Conservation (phyloP, 2,888 invertebrate species). For the Cataglyphis albicans region DNA sequence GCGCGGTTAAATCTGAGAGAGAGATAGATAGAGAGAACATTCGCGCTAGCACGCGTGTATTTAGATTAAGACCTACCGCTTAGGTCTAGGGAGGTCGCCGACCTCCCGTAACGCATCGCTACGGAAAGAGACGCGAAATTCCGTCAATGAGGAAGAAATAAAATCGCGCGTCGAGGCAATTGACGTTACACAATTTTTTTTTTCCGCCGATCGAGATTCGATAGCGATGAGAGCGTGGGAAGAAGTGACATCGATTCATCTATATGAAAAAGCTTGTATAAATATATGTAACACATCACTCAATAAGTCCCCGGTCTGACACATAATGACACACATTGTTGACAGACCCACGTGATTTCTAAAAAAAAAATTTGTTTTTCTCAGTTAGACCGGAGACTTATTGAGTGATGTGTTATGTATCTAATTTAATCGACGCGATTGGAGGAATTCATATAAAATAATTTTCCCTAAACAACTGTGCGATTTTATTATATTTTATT, state of each 20-base stretch:
- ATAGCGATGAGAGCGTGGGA: constrained; percentile 9
- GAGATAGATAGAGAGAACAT: constrained; percentile 20
- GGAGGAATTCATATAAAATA: constrained; percentile 14
- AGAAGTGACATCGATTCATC: constrained; percentile 19
- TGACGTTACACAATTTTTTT: background rate
- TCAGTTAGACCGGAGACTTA: too few relatives aligned
- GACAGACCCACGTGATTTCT: too few relatives aligned
- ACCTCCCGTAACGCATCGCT: constrained; percentile 1
- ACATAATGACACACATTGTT: too few relatives aligned
- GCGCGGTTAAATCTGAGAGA: constrained; percentile 65
- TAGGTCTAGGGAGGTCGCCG: constrained; percentile 7
- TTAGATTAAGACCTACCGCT: constrained; percentile 40
- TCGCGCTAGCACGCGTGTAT: constrained; percentile 21
- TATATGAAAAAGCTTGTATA: constrained; percentile 2
- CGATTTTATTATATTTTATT: background rate
- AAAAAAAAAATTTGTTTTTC: too few relatives aligned
- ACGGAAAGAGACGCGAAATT: background rate
- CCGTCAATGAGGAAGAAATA: background rate
- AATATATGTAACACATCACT: too few relatives aligned
- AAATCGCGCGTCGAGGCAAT: background rate
- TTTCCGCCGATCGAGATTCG: background rate
- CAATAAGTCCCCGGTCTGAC: too few relatives aligned
- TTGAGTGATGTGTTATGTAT: background rate
- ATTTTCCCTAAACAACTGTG: background rate
- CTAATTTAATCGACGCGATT: constrained; percentile 6